phyloP scores from a whole-genome alignment of 2,888 invertebrate genomes.

The Phytoseiulus persimilis region DNA sequence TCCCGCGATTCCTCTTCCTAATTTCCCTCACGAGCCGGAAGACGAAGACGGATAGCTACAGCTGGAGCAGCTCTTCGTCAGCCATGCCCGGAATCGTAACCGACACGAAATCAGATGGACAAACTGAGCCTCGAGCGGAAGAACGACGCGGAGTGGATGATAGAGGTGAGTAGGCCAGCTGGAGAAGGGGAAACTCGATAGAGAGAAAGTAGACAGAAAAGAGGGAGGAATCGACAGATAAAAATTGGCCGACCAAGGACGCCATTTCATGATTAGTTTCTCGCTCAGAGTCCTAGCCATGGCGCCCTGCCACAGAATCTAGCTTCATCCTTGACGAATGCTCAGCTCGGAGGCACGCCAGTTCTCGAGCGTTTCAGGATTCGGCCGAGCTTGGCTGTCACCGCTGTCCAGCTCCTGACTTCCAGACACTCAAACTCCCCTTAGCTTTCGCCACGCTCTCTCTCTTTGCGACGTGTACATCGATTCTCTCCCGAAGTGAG shows the following conservation, averaged over 20 bases:
- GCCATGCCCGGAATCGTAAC: neutral
- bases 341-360: neutral
- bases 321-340: neutral
- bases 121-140: neutral
- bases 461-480: too few relatives aligned
- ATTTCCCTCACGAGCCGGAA: neutral
- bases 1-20: neutral
- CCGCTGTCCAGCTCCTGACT: too few relatives aligned
- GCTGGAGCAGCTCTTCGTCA: neutral
- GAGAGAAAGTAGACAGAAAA: neutral
- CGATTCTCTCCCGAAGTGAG: too few relatives aligned
- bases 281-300: neutral
- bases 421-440: too few relatives aligned
- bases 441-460: too few relatives aligned
- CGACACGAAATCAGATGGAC: neutral
- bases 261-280: neutral
- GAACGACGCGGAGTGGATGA: neutral
- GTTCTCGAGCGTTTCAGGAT: too few relatives aligned
- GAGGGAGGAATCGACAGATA: neutral
- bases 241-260: neutral
- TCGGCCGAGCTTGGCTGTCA: too few relatives aligned
- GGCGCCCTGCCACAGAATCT: neutral
- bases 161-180: neutral
- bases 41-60: neutral
- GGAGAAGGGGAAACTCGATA: neutral